Evolutionary conservation across 2,113 vertebrate species (phyloP), one percentile per base, ranked within the genome.

Genomic region (Sapajus apella): DNA sequence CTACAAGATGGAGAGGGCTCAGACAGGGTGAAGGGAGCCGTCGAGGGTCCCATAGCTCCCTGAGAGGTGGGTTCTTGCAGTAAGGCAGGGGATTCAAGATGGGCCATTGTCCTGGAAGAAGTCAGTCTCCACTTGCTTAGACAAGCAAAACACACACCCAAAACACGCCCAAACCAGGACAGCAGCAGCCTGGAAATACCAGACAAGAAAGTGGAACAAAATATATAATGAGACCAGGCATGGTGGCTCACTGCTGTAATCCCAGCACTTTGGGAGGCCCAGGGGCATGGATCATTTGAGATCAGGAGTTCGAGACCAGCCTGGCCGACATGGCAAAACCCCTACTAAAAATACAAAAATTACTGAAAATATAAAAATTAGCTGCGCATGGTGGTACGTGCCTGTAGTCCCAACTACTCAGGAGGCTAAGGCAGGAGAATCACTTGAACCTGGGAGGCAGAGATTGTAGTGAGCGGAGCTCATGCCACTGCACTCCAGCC

Each of bases 171-270:
- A 66, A 7, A 27, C 80, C 90, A 77, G 81, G 2, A 12, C 30
- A 2, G 0, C 17, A 58, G 91, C 68, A 18, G 73, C 9, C 95
- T 82, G 91, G 90, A 97, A 90, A 97, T 3, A 45, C 27, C 82
- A 14, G 90, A 89, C 13, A 10, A 87, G 97, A 86, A 85, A 95
- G 92, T 96, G 86, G 47, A 94, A 95, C 97, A 91, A 97, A 96
- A 95, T 23, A 89, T 30, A 93, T 85, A 80, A 92, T 97, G 96
- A 93, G 80, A 66, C 61, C 61, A 64, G 61, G 27, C 27, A 14
- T 12, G 12, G 61, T 64, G 27, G 61, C 61, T 64, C 61, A 30
- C 5, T 12, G 25, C 25, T 64, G 25, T 64, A 64, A 30, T 64
- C 27, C 61, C 61, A 64, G 27, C 27, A 64, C 61, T 64, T 64